Base-by-base conservation (phyloP, 2,797 vertebrate genomes). In the Mallotus villosus region DNA sequence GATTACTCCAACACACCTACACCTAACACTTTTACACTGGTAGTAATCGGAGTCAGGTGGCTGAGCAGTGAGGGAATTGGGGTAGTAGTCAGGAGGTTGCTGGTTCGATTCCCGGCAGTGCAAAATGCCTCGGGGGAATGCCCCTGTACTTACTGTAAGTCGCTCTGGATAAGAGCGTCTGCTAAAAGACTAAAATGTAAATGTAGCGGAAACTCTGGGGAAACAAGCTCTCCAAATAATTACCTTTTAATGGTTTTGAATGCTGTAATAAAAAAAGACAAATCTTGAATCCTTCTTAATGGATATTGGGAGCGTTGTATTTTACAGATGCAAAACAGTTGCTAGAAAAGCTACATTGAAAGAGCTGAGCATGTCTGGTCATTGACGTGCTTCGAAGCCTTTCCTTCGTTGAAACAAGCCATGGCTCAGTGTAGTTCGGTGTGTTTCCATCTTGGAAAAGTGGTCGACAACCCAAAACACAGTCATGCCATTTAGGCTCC, bases 391-490 rank as follows among this genome's bases (percentile, higher is more conserved):
- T 74, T 25, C 32, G 69, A 71, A 82, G 75, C 19, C 16, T 80
- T 68, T 70, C 76, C 74, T 71, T 41, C 72, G 63, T 53, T 57
- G 74, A 82, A 84, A 51, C 81, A 77, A 81, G 80, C 81, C 21
- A 65, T 75, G 68, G 70, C 74, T 81, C 72, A 61, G 51, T 69
- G 51, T 68, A 57, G 61, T 64, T 79, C 62, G 68, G 77, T 77
- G 59, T 78, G 79, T 77, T 79, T 83, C 80, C 61, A 67, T 82
- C 72, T 81, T 63, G 8, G 51, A 83, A 74, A 85, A 57, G 62
- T 74, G 73, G 79, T 63, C 67, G 27, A 55, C 68, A 53, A 75
- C 70, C 74, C 84, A 68, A 84, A 78, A 67, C 55, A 58, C 41
- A 73, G 58, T 73, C 77, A 67, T 74, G 51, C 81, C 37, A 86